Conservation (phyloP, 2,888 invertebrate species). For the Eristalis intricaria region DNA sequence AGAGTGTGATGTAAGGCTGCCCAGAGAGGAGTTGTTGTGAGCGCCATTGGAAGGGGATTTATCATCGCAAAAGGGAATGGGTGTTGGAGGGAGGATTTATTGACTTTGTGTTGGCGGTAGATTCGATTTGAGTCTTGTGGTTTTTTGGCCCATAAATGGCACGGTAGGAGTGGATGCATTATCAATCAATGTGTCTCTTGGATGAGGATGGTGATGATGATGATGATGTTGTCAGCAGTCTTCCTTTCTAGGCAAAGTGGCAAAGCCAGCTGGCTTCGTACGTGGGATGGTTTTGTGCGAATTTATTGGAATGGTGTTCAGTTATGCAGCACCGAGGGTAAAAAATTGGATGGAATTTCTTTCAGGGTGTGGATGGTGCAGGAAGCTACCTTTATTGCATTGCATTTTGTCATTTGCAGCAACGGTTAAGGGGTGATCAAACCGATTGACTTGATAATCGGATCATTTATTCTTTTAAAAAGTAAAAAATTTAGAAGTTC, state of each 20-base stretch:
- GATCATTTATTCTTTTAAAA: too few species aligned
- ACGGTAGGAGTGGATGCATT: not conserved
- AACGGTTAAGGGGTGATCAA: too few species aligned
- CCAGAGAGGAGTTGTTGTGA: not conserved
- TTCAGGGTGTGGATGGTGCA: too few species aligned
- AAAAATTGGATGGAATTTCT: too few species aligned
- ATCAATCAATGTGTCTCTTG: not conserved
- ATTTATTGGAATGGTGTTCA: not conserved
- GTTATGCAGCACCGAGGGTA: not conserved
- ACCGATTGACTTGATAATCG: too few species aligned
- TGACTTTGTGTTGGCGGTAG: slow-evolving; percentile 8
- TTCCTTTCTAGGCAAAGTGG: not conserved
- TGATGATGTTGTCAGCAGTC: not conserved
- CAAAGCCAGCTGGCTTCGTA: not conserved
- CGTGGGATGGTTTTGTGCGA: not conserved
- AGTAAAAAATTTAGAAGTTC: too few species aligned
- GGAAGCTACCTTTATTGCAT: too few species aligned
- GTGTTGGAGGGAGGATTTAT: slow-evolving; percentile 60
- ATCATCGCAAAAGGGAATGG: slow-evolving; percentile 54
- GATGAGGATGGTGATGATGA: not conserved
- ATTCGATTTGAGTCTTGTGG: not conserved
- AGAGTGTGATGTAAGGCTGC: not conserved
- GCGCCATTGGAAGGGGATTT: not conserved
- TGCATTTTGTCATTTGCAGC: too few species aligned
- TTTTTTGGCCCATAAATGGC: not conserved